Base-by-base conservation (phyloP, 1,140 invertebrate species). In the Arctopsyche grandis region DNA sequence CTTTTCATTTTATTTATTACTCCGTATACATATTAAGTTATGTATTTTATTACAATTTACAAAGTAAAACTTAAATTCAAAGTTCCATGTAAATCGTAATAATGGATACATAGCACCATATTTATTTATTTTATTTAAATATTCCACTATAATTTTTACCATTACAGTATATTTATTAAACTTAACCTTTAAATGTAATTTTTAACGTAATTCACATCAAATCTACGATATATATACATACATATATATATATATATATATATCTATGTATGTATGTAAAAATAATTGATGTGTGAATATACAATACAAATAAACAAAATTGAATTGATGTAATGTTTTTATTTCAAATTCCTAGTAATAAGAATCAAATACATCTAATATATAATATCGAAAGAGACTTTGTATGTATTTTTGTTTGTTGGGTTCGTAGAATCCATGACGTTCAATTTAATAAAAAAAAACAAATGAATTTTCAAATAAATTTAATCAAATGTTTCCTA, bases 1-100 rank as follows among this genome's bases (percentile, higher is more conserved):
- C 16, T 75, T 14, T 3, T 66, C 12, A 21, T 46, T 19, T 9
- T 73, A 46, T 73, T 73, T 46, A 73, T 73, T 73, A n/a, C 7
- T 12, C 14, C 38, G 10, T 12, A n/a, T 38, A 5, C 38, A 19
- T 43, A 21, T 38, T n/a, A 1, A 22, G 24, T 24, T 73, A 10
- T 22, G 22, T 46, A 19, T 73, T 46, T 46, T 46, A 73, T 73
- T 73, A 21, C 19, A 14, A 38, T 69, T 29, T 69, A 22, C 22
- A 29, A 26, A 0, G 3, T 38, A 69, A 29, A 69, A 29, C 0
- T 43, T 10, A 69, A 0, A 29, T 19, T 26, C n/a, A 69, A 21
- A 69, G 16, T 69, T 21, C 5, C 22, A 14, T n/a, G 24, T 69
- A 69, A 69, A 69, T 43, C 22, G 21, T 4, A 19, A 66, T 22